Conservation (phyloP, 2,797 vertebrate genomes). For the Melanogrammus aeglefinus region DNA sequence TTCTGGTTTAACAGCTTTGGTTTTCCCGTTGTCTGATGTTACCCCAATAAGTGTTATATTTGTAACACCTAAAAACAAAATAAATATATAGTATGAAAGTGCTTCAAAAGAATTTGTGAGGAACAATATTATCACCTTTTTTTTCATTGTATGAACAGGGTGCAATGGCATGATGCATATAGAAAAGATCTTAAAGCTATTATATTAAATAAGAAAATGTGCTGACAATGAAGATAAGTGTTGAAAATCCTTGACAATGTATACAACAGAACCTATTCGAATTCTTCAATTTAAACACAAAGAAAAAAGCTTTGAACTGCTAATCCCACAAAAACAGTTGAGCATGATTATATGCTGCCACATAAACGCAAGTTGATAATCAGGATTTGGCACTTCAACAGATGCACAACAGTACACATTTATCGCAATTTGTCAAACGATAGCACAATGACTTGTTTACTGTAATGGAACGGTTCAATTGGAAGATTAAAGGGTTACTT, state of each 20-base stretch:
- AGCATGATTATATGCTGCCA: neutral
- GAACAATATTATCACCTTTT: neutral
- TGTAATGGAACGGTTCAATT: neutral
- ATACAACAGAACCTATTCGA: neutral
- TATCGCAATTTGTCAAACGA: neutral
- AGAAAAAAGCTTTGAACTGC: neutral
- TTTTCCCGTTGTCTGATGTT: neutral
- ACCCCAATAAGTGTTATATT: neutral
- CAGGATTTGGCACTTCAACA: neutral
- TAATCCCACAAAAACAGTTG: neutral
- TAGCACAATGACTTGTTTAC: neutral
- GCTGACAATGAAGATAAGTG: neutral
- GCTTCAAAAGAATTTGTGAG: neutral
- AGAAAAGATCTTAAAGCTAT: neutral
- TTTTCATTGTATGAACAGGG: neutral
- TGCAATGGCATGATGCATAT: neutral
- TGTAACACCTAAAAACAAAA: neutral
- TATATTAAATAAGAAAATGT: neutral
- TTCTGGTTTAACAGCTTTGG: neutral
- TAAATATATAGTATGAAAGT: neutral
- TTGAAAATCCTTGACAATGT: neutral
- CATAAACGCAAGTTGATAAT: neutral
- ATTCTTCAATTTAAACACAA: neutral
- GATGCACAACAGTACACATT: neutral
- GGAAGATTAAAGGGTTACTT: neutral